These are phyloP conservation scores for Sphaeramia orbicularis DNA, from an alignment of 2,797 vertebrate genomes.

Conservation along the genomic window DNA sequence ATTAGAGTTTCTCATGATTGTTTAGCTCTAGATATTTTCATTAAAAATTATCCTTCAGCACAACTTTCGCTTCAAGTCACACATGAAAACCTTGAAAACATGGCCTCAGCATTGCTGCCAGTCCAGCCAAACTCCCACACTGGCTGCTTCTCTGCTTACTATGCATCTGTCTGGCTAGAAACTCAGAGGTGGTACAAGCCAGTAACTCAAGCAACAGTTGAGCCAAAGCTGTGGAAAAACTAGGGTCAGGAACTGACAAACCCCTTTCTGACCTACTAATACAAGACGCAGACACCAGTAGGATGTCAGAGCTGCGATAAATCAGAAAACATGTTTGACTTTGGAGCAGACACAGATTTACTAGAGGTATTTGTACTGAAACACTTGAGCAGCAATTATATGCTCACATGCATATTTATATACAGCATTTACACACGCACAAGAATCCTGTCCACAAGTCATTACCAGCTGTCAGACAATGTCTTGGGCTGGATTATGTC, in stretches of 20 bases:
- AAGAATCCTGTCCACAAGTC: conserved; percentile 7
- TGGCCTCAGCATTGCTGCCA: conserved; percentile 49
- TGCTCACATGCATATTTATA: conserved; percentile 5
- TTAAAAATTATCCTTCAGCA: conserved; percentile 31
- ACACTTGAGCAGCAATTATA: conserved; percentile 19
- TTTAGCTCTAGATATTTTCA: conserved; percentile 45
- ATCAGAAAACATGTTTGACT: conserved; percentile 30
- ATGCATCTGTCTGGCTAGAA: conserved; percentile 57
- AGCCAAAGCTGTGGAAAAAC: conserved; percentile 29
- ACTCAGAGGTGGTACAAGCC: conserved; percentile 37
- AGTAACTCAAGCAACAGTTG: conserved; percentile 32
- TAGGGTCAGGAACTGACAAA: conserved; percentile 41
- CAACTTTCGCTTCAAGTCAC: conserved; percentile 54
- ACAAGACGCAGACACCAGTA: conserved; percentile 38
- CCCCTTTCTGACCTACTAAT: conserved; percentile 49
- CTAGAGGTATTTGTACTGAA: conserved; percentile 46
- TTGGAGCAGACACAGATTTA: conserved; percentile 21
- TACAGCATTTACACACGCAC: conserved; percentile 27
- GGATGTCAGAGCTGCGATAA: conserved; percentile 36
- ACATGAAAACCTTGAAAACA: conserved; percentile 59
- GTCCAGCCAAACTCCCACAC: conserved; percentile 50
- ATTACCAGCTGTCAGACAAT: conserved; percentile 15
- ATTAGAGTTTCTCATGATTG: conserved; percentile 57
- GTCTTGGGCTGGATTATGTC: neutral
- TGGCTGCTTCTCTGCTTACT: conserved; percentile 50